Percentiles rank a stretch among this genome's conserved stretches.
These are phyloP conservation scores for Pristionchus entomophagus DNA, from an alignment of 2,888 invertebrate genomes.

Conservation along the genomic window DNA sequence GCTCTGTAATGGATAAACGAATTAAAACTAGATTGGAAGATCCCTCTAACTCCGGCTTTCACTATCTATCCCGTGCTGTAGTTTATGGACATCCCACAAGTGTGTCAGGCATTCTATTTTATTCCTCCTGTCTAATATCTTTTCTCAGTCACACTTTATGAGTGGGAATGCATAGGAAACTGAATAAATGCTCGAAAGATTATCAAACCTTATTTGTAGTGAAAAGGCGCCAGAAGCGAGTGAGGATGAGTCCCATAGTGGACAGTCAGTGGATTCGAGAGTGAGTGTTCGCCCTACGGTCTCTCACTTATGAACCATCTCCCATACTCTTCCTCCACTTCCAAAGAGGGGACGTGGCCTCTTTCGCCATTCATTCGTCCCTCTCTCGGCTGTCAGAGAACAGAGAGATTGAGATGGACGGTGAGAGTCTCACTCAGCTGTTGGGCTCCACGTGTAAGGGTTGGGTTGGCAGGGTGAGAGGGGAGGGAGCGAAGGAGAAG, in stretches of 20 bases:
- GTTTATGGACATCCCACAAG: too few relatives aligned
- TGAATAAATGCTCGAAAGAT: background rate
- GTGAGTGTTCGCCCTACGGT: background rate
- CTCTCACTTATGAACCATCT: background rate
- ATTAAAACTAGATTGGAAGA: too few relatives aligned
- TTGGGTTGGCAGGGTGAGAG: background rate
- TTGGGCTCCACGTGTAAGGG: constrained; percentile 8
- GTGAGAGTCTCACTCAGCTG: constrained; percentile 19
- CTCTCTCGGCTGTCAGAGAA: background rate
- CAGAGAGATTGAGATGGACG: background rate
- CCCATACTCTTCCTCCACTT: background rate
- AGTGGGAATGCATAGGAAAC: too few relatives aligned
- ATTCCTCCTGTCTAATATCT: too few relatives aligned
- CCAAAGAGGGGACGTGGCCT: background rate
- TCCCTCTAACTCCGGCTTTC: too few relatives aligned
- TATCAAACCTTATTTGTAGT: background rate
- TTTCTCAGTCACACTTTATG: too few relatives aligned
- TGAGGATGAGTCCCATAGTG: constrained; percentile 34
- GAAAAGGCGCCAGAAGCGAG: constrained; percentile 29
- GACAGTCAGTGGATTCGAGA: background rate
- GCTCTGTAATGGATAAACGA: background rate
- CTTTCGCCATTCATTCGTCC: background rate
- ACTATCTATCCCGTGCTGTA: too few relatives aligned
- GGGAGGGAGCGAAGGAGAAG: background rate
- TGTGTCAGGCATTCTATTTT: too few relatives aligned